These are phyloP conservation scores for Desoria tigrina DNA, from an alignment of 2,888 invertebrate genomes.

Conservation along the genomic window DNA sequence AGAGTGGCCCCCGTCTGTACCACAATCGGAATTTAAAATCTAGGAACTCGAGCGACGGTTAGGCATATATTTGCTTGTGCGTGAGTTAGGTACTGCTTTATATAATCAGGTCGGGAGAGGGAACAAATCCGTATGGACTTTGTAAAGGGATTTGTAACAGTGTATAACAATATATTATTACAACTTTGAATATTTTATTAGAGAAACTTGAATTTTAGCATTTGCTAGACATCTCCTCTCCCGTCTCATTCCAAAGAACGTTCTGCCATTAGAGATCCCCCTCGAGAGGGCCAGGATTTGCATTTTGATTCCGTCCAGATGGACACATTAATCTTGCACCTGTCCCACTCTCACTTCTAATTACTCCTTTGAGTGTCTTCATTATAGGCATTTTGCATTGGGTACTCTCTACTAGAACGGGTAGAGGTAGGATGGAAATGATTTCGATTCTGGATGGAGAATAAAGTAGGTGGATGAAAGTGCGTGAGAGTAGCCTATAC, in stretches of 20 bases:
- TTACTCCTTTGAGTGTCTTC: conserved; percentile 17
- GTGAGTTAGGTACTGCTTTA: too few relatives aligned
- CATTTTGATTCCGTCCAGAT: conserved; percentile 22
- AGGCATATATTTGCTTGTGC: too few relatives aligned
- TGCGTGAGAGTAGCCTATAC: background rate
- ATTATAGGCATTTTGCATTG: conserved; percentile 2
- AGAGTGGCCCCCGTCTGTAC: too few relatives aligned
- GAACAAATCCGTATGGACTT: too few relatives aligned
- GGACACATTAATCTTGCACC: conserved; percentile 22
- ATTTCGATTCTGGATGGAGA: background rate
- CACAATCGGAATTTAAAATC: too few relatives aligned
- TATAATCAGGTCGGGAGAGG: too few relatives aligned
- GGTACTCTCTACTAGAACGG: background rate
- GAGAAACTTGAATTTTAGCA: too few relatives aligned
- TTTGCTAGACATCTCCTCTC: background rate
- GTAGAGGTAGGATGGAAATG: background rate
- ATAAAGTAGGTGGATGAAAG: background rate
- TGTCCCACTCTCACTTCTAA: conserved; percentile 18
- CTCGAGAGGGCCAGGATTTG: conserved; percentile 11
- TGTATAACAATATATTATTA: too few relatives aligned
- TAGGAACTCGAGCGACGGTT: too few relatives aligned
- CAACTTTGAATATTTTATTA: too few relatives aligned
- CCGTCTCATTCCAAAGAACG: background rate
- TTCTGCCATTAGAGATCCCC: background rate
- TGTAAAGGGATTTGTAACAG: too few relatives aligned